Percentiles rank a stretch among this genome's conserved stretches.
phyloP scores from a whole-genome alignment of 2,797 vertebrate genomes.

The Lepilemur septentrionalis region DNA sequence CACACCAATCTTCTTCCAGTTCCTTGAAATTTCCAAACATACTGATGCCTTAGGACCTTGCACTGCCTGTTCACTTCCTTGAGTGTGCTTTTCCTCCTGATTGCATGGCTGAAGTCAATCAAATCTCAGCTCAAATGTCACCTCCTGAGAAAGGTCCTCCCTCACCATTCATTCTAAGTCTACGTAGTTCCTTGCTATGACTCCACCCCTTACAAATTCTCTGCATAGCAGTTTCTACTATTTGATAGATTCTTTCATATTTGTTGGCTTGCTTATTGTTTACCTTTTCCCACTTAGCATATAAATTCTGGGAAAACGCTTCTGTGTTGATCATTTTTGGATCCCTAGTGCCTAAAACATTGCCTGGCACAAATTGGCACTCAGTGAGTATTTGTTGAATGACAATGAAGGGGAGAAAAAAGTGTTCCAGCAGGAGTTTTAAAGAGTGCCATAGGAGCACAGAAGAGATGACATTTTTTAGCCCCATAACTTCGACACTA shows the following conservation, averaged over 20 bases:
- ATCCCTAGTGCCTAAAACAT: background rate
- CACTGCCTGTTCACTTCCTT: background rate
- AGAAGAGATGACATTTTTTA: background rate
- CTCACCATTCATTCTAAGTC: background rate
- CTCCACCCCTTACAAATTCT: background rate
- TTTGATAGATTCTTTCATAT: background rate
- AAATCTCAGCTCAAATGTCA: background rate
- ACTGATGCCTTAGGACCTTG: background rate
- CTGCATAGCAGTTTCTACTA: background rate
- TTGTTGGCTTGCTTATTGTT: background rate
- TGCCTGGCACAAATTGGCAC: no score
- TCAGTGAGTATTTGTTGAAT: background rate
- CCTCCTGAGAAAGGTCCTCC: background rate
- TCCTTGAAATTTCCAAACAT: background rate
- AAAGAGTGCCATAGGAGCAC: background rate
- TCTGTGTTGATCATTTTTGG: background rate
- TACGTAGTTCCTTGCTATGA: background rate
- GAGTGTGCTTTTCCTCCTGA: background rate
- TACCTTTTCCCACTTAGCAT: background rate
- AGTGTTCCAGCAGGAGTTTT: background rate
- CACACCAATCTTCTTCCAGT: background rate
- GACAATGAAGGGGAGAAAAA: background rate
- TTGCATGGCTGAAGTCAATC: background rate
- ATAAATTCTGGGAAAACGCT: background rate
- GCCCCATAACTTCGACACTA: background rate